phyloP scores from a whole-genome alignment of 2,888 invertebrate genomes.

The Hololepta plana region DNA sequence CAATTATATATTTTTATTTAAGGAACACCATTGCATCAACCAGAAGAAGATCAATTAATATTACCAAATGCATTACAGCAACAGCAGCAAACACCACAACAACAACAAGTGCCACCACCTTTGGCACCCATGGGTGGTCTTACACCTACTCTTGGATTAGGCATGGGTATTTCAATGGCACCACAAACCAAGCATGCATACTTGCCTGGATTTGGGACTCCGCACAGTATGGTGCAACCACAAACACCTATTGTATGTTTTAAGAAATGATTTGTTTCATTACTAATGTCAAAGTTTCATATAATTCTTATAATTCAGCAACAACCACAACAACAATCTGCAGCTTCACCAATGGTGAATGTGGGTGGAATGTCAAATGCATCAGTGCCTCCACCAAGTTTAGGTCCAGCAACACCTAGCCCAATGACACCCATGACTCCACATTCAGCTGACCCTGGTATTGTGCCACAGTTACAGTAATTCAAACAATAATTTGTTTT shows the following conservation, averaged over 20 bases:
- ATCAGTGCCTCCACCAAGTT: constrained; percentile 41
- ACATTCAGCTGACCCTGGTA: constrained; percentile 82
- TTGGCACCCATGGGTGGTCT: constrained; percentile 34
- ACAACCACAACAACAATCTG: constrained; percentile 7
- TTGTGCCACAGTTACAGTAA: constrained; percentile 84
- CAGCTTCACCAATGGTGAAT: constrained; percentile 52
- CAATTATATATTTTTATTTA: too few species aligned
- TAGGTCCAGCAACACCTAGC: constrained; percentile 55
- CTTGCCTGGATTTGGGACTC: constrained; percentile 57
- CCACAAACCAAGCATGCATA: constrained; percentile 61
- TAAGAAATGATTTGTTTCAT: constrained; percentile 1
- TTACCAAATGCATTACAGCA: constrained; percentile 68
- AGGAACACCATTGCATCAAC: constrained; percentile 73
- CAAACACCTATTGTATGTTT: too few species aligned
- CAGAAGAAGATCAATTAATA: constrained; percentile 81
- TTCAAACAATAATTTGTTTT: constrained; percentile 15
- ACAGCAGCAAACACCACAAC: constrained; percentile 33
- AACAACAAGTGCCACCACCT: constrained; percentile 34
- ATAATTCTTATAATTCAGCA: constrained; percentile 9
- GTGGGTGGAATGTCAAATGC: constrained; percentile 37
- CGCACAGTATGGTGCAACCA: constrained; percentile 75
- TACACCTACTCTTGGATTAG: constrained; percentile 41
- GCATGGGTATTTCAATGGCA: constrained; percentile 42
- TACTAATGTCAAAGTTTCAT: too few species aligned
- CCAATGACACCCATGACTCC: constrained; percentile 86